phyloP scores from a whole-genome alignment of 2,797 vertebrate species.

The Huso huso region DNA sequence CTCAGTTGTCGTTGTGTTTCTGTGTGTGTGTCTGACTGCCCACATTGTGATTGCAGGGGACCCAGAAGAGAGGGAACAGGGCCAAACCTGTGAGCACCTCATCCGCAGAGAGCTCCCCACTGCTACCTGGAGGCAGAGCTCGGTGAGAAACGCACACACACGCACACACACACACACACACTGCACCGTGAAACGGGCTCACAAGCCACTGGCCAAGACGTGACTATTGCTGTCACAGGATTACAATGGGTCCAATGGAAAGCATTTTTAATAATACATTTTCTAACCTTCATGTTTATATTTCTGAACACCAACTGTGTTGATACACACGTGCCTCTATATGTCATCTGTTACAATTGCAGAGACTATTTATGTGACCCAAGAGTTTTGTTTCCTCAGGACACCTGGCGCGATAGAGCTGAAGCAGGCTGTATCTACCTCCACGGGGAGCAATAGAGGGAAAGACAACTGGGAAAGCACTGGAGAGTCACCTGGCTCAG shows the following conservation, averaged over 20 bases:
- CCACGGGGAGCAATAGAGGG: slow-evolving; percentile 24
- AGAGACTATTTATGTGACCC: neutral
- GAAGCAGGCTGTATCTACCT: slow-evolving; percentile 37
- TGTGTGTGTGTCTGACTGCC: neutral
- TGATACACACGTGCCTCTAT: no score
- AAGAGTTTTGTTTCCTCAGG: slow-evolving; percentile 15
- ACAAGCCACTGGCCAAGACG: no score
- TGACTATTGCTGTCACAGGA: no score
- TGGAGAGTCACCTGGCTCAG: slow-evolving; percentile 37
- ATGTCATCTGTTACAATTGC: neutral
- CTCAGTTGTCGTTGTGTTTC: neutral
- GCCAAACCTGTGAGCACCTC: slow-evolving; percentile 31
- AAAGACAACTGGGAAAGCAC: slow-evolving; percentile 31
- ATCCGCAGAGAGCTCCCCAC: slow-evolving; percentile 25
- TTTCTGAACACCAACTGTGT: no score
- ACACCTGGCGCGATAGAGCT: slow-evolving; percentile 26
- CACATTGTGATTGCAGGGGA: slow-evolving; percentile 5
- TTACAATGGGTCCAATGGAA: no score
- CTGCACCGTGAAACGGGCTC: no score
- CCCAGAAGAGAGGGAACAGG: slow-evolving; percentile 21
- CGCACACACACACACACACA: no score
- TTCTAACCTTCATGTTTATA: no score
- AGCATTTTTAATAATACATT: no score
- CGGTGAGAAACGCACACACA: neutral
- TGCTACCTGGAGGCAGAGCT: neutral